Base-by-base conservation (phyloP, 1,140 invertebrate genomes). In the Cyphomyrmex costatus region DNA sequence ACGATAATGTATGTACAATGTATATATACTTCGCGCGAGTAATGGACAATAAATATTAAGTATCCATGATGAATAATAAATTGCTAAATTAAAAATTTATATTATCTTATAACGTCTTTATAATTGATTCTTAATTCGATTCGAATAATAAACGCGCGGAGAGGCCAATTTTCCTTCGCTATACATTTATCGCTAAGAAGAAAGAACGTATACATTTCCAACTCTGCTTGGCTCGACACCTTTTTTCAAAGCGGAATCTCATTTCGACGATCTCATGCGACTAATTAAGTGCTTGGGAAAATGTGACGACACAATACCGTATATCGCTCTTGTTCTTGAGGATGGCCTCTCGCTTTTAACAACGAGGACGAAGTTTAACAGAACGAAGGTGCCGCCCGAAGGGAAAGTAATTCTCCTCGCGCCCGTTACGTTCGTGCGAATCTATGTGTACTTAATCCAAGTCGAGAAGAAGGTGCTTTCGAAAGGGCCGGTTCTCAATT, bases 361-460 rank as follows among this genome's bases (percentile, higher is more conserved):
- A 8, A 2, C 19, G 16, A 53, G 42, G 30, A 79, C 14, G 12
- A 56, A 24, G 27, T 0, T 3, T 27, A 10, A 49, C 36, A 85
- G 74, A n/a, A 58, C 19, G 46, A 63, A 58, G 53, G 19, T 30
- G 46, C 30, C 33, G 21, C 21, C 46, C 21, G 49, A 82, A 63
- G 46, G 19, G 46, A 61, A 36, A 71, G 49, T 85, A 89, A 90
- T 90, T 88, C 86, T 68, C 16, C 58, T 60, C 70, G 42, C 61
- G 77, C n/a, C 36, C 60, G 14, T 19, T 46, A 65, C 86, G n/a
- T 53, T 88, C 58, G 73, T 83, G 63, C 70, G 42, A 90, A 66
- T 90, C 77, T 63, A 46, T 86, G 89, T 88, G 89, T 82, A 87
- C 76, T 90, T 90, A 90, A 90, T 90, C 80, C 88, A 77, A 85